phyloP scores from a whole-genome alignment of 2,797 vertebrate genomes.

The Argya squamiceps region DNA sequence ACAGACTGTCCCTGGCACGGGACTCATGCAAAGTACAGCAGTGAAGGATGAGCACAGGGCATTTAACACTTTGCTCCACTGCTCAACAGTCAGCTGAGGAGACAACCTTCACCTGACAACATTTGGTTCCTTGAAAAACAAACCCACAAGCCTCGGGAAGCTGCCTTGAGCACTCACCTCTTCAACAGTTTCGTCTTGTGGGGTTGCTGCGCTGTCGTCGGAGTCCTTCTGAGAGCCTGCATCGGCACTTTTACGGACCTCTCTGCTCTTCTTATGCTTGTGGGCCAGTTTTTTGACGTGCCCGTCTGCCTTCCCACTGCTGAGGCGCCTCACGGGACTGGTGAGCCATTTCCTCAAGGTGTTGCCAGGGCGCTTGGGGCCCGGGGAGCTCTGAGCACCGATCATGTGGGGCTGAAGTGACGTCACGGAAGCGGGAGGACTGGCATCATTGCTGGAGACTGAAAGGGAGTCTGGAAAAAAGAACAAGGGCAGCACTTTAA shows the following conservation, averaged over 20 bases:
- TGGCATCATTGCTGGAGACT: constrained; percentile 95
- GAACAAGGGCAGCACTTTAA: not conserved
- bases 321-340: constrained; percentile 94
- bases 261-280: constrained; percentile 96
- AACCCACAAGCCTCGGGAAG: accelerated
- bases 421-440: constrained; percentile 91
- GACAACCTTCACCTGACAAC: not conserved
- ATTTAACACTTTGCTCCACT: not conserved
- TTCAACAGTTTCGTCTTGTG: constrained; percentile 95
- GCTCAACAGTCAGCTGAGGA: not conserved
- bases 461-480: constrained; percentile 88
- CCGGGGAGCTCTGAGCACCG: constrained; percentile 92
- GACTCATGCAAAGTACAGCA: accelerated
- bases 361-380: constrained; percentile 95
- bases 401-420: constrained; percentile 93
- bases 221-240: constrained; percentile 94
- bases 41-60: not conserved
- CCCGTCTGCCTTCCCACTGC: constrained; percentile 95
- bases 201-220: constrained; percentile 94
- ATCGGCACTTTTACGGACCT: constrained; percentile 92
- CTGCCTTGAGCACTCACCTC: constrained; percentile 81
- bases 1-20: not conserved
- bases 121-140: not conserved
- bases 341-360: constrained; percentile 98
- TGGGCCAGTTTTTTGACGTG: constrained; percentile 96